Evolutionary conservation across 2,888 invertebrate species (phyloP).

Genomic region (Phania funesta): DNA sequence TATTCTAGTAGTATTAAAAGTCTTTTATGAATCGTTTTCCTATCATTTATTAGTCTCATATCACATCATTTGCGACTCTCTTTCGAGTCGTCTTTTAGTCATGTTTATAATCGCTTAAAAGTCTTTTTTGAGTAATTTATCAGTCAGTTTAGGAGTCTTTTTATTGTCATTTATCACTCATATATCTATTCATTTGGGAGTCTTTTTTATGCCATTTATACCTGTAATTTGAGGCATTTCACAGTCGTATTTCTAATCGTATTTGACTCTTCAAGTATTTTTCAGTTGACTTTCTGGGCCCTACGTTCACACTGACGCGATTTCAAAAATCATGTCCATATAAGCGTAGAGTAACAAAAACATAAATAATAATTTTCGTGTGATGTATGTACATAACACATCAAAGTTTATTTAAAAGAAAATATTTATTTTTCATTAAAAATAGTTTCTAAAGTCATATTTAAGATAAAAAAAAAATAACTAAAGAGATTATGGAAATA

Average conservation of each 20-base stretch:
- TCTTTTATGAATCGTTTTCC: slow-evolving; percentile 1
- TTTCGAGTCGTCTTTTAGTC: slow-evolving; percentile 21
- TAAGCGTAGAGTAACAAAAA: no score
- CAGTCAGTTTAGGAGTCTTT: slow-evolving; percentile 12
- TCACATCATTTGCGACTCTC: background rate
- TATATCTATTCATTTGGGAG: no score
- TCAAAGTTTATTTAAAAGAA: background rate
- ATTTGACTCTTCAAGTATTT: slow-evolving; percentile 15
- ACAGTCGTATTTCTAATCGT: slow-evolving; percentile 8
- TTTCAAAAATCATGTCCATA: no score
- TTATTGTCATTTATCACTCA: slow-evolving; percentile 14
- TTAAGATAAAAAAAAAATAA: no score
- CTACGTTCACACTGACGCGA: slow-evolving; percentile 14
- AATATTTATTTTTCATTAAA: background rate
- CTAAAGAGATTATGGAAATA: no score
- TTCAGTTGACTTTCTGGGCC: slow-evolving; percentile 22
- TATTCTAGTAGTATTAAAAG: no score
- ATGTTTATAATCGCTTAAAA: no score
- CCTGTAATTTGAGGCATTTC: slow-evolving; percentile 8
- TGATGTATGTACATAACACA: background rate
- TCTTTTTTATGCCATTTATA: slow-evolving; percentile 1
- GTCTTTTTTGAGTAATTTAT: slow-evolving; percentile 9
- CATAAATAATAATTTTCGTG: no score
- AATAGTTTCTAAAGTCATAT: no score
- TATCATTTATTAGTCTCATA: slow-evolving; percentile 8